Base-by-base conservation (phyloP, 2,113 vertebrate genomes). In the Eurystomus gularis region DNA sequence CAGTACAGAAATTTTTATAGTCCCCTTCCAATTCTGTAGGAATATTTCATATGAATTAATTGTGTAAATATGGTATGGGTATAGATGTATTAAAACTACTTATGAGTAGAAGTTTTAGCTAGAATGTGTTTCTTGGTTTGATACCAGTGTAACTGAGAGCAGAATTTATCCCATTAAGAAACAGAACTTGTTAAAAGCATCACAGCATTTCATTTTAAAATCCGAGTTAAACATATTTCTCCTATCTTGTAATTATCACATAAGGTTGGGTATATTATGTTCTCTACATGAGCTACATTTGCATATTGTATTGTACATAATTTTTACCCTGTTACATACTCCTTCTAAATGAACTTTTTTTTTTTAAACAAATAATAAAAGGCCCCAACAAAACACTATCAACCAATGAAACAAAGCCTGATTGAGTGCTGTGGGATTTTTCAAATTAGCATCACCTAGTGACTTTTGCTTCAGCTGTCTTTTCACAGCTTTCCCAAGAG, bases 401-500 rank as follows among this genome's bases (percentile, higher is more conserved):
- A 86, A 55, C 44, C 49, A 82, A 69, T 80, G 35, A 60, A 82
- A 85, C 15, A 78, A 87, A 84, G 10, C 13, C 69, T 85, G 52
- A 76, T 62, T 82, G 71, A 60, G 28, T 86, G 71, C n/a, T 93
- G 48, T 7, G 31, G 58, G 44, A 94, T 97, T 94, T 97, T 96
- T 94, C 61, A 94, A 94, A 96, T 97, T 94, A 94, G 20, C n/a
- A 75, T 86, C 90, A 42, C 95, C 44, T 83, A 93, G 85, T 4
- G 26, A 92, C 7, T 95, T 92, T 54, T 96, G 48, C 76, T 97
- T 94, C 69, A 81, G 28, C 40, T 91, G 26, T 78, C 40, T 94
- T 97, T 96, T 93, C 26, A 73, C 39, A 96, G 76, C 29, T 94
- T 42, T 97, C 61, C 71, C 78, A 57, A 55, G 92, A 81, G 51